Percentiles rank a stretch among this genome's conserved stretches.
Evolutionary conservation across 2,888 invertebrate species (phyloP).

Genomic region (Orthosia cruda): DNA sequence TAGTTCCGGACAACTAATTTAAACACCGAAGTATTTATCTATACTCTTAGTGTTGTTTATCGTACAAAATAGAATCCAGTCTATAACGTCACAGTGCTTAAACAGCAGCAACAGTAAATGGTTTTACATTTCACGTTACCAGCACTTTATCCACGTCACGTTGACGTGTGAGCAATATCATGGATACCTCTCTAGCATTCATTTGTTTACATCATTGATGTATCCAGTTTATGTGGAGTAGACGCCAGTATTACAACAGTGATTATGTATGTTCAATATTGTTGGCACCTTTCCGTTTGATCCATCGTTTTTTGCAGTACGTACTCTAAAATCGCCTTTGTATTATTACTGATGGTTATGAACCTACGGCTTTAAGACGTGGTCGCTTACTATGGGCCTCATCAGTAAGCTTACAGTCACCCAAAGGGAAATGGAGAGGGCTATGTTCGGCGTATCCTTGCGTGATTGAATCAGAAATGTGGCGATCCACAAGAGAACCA

Average conservation of each 20-base stretch:
- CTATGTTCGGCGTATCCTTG: too few species aligned
- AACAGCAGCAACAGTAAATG: conserved; percentile 27
- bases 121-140: conserved; percentile 24
- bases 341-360: too few species aligned
- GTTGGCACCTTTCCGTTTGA: too few species aligned
- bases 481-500: too few species aligned
- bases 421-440: too few species aligned
- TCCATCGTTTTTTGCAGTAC: background rate
- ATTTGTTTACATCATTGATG: conserved; percentile 10
- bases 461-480: too few species aligned
- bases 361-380: too few species aligned
- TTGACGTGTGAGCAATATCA: conserved; percentile 26
- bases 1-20: background rate
- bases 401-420: too few species aligned
- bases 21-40: background rate
- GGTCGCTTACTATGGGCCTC: too few species aligned
- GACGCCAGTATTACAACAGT: background rate
- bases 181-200: conserved; percentile 7
- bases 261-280: too few species aligned
- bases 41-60: background rate
- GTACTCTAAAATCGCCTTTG: background rate
- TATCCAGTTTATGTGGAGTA: background rate
- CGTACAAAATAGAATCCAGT: background rate
- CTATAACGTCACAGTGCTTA: background rate
- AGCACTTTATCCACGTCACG: conserved; percentile 50